Base-by-base conservation (phyloP, 1,140 invertebrate species). In the Drosophila rhopaloa region DNA sequence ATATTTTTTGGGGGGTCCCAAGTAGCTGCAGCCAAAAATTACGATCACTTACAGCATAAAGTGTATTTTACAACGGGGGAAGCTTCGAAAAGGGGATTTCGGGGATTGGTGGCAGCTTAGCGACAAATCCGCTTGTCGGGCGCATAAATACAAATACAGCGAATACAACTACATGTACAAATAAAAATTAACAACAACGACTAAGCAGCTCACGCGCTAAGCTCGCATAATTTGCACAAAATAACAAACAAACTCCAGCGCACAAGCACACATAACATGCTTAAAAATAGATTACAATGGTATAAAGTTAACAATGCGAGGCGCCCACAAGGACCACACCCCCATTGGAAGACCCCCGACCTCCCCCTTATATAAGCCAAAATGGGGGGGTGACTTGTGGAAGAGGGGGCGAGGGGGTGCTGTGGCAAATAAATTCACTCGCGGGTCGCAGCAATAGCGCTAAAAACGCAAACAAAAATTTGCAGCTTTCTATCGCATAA, bases 251-350 rank as follows among this genome's bases (percentile, higher is more conserved):
- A 43, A 58, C 55, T 75, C 27, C 38, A 32, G 51, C 40, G 68
- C 48, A 68, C 61, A 68, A 44, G 63, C 55, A 44, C 55, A 76
- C 63, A 85, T 79, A 85, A 81, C 75, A 78, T 85, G 67, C 81
- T 84, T 84, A 81, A 81, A 85, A 85, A 85, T 86, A 85, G 82
- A 85, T 85, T 85, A 79, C 82, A 86, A 86, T 81, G 79, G 82
- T 76, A 76, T 82, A 86, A 86, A 81, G 83, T 86, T 82, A 82
- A 86, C 81, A 85, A 84, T 77, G 73, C 66, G 24, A 61, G 57
- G 57, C 60, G 24, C 65, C 43, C 55, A 37, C 61, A 63, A 38
- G 35, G 51, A 51, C 41, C 68, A 41, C 57, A 35, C 37, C 55
- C 50, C 24, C 13, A 1, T 10, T 14, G 4, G 32, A 46, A 32